A percentile compares a stretch with the other conserved stretches of the same genome.
Evolutionary conservation across 2,797 vertebrate species (phyloP).

Genomic region (Tenualosa thibaudeaui): DNA sequence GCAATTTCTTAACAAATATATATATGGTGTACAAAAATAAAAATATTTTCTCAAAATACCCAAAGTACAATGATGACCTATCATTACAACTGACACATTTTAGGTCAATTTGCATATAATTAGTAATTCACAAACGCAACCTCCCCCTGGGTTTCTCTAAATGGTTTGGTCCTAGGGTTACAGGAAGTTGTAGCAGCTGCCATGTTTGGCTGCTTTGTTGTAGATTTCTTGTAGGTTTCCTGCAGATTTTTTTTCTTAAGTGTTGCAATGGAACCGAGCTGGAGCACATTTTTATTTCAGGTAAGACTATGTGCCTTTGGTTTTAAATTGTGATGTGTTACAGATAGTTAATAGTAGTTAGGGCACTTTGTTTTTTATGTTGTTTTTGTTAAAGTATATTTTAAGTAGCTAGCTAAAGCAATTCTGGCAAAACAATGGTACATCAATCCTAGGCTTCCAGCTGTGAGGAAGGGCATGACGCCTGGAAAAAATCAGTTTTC

Average conservation of each 20-base stretch:
- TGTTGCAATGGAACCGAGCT: slow-evolving; percentile 83
- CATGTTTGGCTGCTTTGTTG: slow-evolving; percentile 85
- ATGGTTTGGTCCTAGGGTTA: slow-evolving; percentile 75
- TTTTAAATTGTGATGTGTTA: slow-evolving; percentile 36
- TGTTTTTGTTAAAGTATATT: slow-evolving; percentile 61
- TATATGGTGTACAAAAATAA: background rate
- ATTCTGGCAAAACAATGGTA: slow-evolving; percentile 82
- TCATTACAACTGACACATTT: background rate
- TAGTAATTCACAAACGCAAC: background rate
- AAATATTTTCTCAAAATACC: background rate
- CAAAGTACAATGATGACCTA: background rate
- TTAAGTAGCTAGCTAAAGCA: slow-evolving; percentile 60
- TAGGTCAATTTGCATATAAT: background rate
- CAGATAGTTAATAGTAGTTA: background rate
- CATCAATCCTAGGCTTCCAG: slow-evolving; percentile 79
- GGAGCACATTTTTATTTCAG: slow-evolving; percentile 83
- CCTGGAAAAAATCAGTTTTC: slow-evolving; percentile 61
- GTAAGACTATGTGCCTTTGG: slow-evolving; percentile 67
- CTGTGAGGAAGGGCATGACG: slow-evolving; percentile 77
- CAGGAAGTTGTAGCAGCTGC: slow-evolving; percentile 80
- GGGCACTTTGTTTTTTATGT: slow-evolving; percentile 46
- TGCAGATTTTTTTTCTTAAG: slow-evolving; percentile 74
- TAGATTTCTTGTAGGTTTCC: slow-evolving; percentile 76
- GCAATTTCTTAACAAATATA: background rate
- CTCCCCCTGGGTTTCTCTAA: slow-evolving; percentile 46